Evolutionary conservation across 1,140 invertebrate species (phyloP).

Genomic region (Tetraneura akinire): DNA sequence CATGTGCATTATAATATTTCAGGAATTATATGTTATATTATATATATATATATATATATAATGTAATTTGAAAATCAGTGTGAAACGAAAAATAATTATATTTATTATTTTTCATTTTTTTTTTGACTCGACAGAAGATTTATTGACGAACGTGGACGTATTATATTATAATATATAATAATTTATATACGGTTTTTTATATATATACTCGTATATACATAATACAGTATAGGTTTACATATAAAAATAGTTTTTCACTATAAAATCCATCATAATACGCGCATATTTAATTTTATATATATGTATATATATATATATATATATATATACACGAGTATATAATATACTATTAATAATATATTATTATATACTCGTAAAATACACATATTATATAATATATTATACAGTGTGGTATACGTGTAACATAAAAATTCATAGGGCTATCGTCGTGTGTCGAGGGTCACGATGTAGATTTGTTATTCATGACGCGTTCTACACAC

Average conservation of each 20-base stretch:
- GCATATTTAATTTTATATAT: too few species aligned
- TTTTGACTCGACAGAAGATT: not conserved
- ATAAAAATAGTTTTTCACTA: constrained; percentile 29
- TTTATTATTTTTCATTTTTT: constrained; percentile 21
- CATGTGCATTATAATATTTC: too few species aligned
- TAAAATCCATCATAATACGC: not conserved
- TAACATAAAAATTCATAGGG: constrained; percentile 50
- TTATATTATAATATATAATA: not conserved
- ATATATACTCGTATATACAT: not conserved
- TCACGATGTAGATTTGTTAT: constrained; percentile 45
- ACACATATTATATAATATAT: not conserved
- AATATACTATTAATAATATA: too few species aligned
- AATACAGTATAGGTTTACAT: too few species aligned
- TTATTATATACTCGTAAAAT: too few species aligned
- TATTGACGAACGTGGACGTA: constrained; percentile 11
- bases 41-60: too few species aligned
- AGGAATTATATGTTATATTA: too few species aligned
- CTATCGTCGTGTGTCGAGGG: constrained; percentile 42
- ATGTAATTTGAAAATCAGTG: not conserved
- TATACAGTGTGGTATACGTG: not conserved
- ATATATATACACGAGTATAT: too few species aligned
- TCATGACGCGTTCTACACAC: constrained; percentile 14
- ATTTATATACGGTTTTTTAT: not conserved
- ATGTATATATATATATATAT: too few species aligned
- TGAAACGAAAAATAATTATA: not conserved